These are phyloP conservation scores for Pelvicachromis taeniatus DNA, from an alignment of 2,113 vertebrate genomes.

Conservation along the genomic window DNA sequence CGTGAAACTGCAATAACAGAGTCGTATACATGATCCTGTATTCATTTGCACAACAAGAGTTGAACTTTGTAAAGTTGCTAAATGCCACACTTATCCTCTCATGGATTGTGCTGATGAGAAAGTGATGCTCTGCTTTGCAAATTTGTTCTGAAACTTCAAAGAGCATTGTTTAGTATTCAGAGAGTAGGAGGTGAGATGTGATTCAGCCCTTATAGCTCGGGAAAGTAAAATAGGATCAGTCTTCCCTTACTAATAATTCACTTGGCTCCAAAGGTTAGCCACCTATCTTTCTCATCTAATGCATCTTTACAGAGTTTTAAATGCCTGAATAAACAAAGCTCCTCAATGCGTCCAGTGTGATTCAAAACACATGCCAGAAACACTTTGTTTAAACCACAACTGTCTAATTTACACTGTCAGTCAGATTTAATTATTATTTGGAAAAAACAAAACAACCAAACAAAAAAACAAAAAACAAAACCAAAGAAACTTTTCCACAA, in stretches of 20 bases:
- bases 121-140: conserved; percentile 11
- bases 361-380: neutral
- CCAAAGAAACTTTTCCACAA: neutral
- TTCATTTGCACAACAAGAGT: neutral
- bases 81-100: neutral
- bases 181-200: neutral
- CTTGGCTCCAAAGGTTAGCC: neutral
- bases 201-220: neutral
- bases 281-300: neutral
- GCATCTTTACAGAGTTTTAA: neutral
- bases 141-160: conserved; percentile 48
- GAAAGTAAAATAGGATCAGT: neutral
- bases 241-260: neutral
- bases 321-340: neutral
- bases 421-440: neutral
- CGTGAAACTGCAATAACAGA: neutral
- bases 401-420: neutral
- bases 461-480: neutral
- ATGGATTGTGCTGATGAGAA: conserved; percentile 11
- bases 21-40: neutral
- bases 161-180: conserved; percentile 13
- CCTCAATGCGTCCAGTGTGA: neutral
- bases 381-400: neutral
- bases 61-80: neutral
- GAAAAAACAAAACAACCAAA: neutral